Evolutionary conservation across 2,888 invertebrate species (phyloP).

Genomic region (Cyaniris semiargus): DNA sequence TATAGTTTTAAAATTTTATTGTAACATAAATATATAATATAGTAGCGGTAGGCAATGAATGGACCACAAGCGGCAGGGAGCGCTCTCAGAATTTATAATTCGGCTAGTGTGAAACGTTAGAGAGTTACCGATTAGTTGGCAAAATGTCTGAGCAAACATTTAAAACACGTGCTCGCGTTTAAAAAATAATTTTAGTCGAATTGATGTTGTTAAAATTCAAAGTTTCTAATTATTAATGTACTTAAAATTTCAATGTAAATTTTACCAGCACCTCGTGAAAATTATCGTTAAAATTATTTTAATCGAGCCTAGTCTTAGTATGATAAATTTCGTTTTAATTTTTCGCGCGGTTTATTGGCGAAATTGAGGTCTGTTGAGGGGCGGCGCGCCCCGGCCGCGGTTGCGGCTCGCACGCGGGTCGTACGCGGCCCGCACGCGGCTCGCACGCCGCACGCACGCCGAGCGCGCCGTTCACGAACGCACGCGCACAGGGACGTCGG

Average conservation of each 20-base stretch:
- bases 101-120: slow-evolving; percentile 65
- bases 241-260: slow-evolving; percentile 79
- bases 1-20: slow-evolving; percentile 80
- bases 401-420: background rate
- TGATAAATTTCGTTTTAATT: slow-evolving; percentile 69
- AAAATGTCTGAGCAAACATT: slow-evolving; percentile 78
- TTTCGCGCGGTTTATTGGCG: slow-evolving; percentile 55
- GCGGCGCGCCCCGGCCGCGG: slow-evolving; percentile 18
- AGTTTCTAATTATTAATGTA: slow-evolving; percentile 78
- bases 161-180: slow-evolving; percentile 73
- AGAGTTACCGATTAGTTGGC: slow-evolving; percentile 72
- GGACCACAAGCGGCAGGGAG: slow-evolving; percentile 72
- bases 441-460: slow-evolving; percentile 11
- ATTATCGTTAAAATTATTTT: slow-evolving; percentile 71
- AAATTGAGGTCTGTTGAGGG: slow-evolving; percentile 35
- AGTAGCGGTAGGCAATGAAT: slow-evolving; percentile 68
- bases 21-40: slow-evolving; percentile 69
- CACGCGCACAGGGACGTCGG: slow-evolving; percentile 58
- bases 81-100: slow-evolving; percentile 76
- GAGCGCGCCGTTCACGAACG: slow-evolving; percentile 45
- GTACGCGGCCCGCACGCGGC: slow-evolving; percentile 11
- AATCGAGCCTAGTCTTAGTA: slow-evolving; percentile 78
- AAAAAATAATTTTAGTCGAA: slow-evolving; percentile 74
- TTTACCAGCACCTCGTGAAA: slow-evolving; percentile 72
- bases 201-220: slow-evolving; percentile 78